phyloP scores from a whole-genome alignment of 1,140 invertebrate species.

The Proctacanthus coquilletti region DNA sequence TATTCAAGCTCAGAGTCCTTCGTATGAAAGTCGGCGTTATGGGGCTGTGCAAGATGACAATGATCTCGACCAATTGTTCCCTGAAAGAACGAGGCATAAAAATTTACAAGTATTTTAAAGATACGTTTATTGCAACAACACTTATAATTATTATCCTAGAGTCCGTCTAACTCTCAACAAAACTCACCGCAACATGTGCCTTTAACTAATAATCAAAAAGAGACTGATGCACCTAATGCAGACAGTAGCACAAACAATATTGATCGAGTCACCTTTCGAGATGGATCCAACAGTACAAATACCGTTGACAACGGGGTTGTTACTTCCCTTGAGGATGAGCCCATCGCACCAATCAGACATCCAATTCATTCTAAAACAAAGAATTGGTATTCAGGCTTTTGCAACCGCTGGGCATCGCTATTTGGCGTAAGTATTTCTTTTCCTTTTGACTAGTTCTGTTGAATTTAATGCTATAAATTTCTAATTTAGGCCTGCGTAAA shows the following conservation, averaged over 20 bases:
- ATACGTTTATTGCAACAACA: neutral
- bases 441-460: too few species aligned
- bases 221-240: slow-evolving; percentile 8
- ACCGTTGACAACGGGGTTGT: slow-evolving; percentile 12
- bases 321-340: slow-evolving; percentile 32
- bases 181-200: slow-evolving; percentile 23
- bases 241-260: neutral
- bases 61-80: slow-evolving; percentile 72
- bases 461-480: too few species aligned
- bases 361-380: slow-evolving; percentile 71
- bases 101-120: slow-evolving; percentile 43
- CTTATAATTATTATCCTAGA: slow-evolving; percentile 10
- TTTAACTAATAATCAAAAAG: slow-evolving; percentile 7
- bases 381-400: slow-evolving; percentile 86
- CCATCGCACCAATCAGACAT: slow-evolving; percentile 31
- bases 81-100: slow-evolving; percentile 71
- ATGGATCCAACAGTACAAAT: slow-evolving; percentile 17
- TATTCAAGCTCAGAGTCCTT: slow-evolving; percentile 37
- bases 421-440: slow-evolving; percentile 69
- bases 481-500: slow-evolving; percentile 71
- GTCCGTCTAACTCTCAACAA: too few species aligned
- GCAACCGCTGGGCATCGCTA: slow-evolving; percentile 85
- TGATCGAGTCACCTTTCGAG: slow-evolving; percentile 8
- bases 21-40: slow-evolving; percentile 33
- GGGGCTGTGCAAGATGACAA: slow-evolving; percentile 38